Conservation (phyloP, 2,888 invertebrate genomes). For the Drosophila trichaetosa region DNA sequence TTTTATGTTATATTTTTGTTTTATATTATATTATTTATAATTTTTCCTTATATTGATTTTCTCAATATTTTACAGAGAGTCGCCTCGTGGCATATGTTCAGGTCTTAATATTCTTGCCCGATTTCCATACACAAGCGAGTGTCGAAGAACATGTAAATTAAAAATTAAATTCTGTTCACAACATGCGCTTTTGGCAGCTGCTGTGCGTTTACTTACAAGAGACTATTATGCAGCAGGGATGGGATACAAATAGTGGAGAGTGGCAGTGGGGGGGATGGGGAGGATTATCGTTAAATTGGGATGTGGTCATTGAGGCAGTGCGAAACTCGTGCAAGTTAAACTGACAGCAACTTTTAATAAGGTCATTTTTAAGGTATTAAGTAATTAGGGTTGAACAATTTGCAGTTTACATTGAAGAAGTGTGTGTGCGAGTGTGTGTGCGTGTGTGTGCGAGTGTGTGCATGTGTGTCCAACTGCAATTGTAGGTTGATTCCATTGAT, state of each 20-base stretch:
- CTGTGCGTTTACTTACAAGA: conserved; percentile 49
- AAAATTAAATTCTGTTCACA: conserved; percentile 73
- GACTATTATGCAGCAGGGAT: conserved; percentile 38
- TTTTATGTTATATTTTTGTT: neutral
- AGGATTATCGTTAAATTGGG: neutral
- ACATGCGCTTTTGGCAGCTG: conserved; percentile 64
- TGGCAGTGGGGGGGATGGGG: fast-evolving
- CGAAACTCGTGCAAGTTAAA: conserved; percentile 55
- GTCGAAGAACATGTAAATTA: conserved; percentile 62
- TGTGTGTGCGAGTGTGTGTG: neutral
- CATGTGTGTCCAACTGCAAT: conserved; percentile 19
- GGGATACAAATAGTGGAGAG: neutral
- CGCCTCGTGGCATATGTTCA: neutral
- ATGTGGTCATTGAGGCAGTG: conserved; percentile 34
- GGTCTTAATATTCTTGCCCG: neutral
- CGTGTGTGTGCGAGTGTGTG: neutral
- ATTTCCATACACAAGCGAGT: conserved; percentile 28
- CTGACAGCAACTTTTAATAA: conserved; percentile 55
- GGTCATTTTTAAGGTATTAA: conserved; percentile 75
- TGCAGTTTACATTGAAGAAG: conserved; percentile 26
- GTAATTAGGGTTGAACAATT: conserved; percentile 72
- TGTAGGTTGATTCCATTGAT: conserved; percentile 30
- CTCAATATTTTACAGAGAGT: conserved; percentile 14
- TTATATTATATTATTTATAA: neutral
- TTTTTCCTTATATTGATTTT: neutral